Base-by-base conservation (phyloP, 2,113 vertebrate species). In the Myrmophylax atrothorax region DNA sequence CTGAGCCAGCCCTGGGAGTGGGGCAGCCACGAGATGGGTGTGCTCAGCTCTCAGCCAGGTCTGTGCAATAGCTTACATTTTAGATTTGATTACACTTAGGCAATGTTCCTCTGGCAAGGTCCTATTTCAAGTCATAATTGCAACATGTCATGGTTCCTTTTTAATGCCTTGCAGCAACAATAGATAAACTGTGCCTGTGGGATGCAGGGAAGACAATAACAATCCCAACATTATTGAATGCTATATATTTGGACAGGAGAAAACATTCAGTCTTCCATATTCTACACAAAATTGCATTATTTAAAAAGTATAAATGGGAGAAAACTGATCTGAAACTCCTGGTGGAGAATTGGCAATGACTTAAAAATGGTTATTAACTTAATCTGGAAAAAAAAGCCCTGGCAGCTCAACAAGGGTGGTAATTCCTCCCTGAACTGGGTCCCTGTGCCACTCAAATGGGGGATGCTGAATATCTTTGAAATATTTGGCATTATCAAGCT, bases 41-140 rank as follows among this genome's bases (percentile, higher is more conserved):
- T 26, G 83, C 74, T 28, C 75, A 56, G 79, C 90, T 22, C 75
- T 75, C 28, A 82, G 73, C 85, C 7, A 89, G 88, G 83, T 73
- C 15, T 74, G 67, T 37, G 52, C 83, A 89, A 33, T 75, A 85
- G 75, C n/a, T 18, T 58, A 40, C 31, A 63, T 44, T 85, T 90
- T 40, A 90, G 75, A 96, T 95, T 86, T 93, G 77, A 93, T 96
- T 90, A 62, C 70, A 95, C 75, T 94, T 79, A 90, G 77, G 84
- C 92, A 93, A 74, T 37, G 64, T 46, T 84, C 90, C 78, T 81
- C 76, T 83, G 84, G 91, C 68, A 87, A 91, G 91, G 93, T 86
- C 78, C 69, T 96, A 92, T 94, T 97, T 96, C 89, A 94, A 96
- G 87, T 87, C 83, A 29, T 94, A 96, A 96, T 90, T 96, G 89